Conservation (phyloP, 2,113 vertebrate genomes). For the Damaliscus lunatus region DNA sequence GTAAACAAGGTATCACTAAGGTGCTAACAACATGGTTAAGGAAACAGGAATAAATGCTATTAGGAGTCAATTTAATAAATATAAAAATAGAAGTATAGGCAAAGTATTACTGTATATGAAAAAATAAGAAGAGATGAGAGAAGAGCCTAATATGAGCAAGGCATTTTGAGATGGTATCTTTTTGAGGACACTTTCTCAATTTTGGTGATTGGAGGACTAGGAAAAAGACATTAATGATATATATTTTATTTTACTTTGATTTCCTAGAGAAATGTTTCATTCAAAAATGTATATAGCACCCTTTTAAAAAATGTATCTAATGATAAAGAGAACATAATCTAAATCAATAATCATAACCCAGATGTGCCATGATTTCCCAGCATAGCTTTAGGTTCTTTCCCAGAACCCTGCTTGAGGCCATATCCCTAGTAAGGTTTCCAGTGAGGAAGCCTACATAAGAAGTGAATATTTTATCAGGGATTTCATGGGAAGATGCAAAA, state of each 20-base stretch:
- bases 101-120: neutral
- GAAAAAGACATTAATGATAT: neutral
- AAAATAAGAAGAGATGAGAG: neutral
- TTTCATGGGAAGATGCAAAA: neutral
- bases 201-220: neutral
- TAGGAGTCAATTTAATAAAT: neutral
- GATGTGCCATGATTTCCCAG: neutral
- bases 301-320: neutral
- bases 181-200: neutral
- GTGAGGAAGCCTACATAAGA: neutral
- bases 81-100: neutral
- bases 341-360: neutral
- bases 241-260: neutral
- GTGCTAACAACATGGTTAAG: neutral
- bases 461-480: neutral
- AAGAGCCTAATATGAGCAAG: neutral
- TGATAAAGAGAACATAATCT: neutral
- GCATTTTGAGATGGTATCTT: neutral
- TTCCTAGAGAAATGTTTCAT: neutral
- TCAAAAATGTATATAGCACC: neutral
- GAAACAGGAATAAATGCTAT: neutral
- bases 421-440: neutral
- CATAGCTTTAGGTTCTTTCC: neutral
- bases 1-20: neutral
- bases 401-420: neutral